A percentile compares a stretch with the other conserved stretches of the same genome.
Conservation (phyloP, 1,140 invertebrate genomes). For the Conopomorpha cramerella region DNA sequence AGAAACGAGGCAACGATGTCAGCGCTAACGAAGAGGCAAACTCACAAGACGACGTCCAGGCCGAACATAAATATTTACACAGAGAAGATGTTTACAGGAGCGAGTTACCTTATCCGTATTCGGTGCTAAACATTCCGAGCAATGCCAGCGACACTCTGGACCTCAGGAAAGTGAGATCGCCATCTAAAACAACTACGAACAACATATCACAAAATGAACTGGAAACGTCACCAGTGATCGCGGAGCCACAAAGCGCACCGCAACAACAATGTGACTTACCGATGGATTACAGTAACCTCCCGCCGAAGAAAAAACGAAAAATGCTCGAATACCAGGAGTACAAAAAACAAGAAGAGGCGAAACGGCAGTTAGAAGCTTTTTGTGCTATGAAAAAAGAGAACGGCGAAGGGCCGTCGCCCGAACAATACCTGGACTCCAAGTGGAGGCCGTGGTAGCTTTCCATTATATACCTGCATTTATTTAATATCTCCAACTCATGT, state of each 20-base stretch:
- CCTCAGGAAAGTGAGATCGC: slow-evolving; percentile 41
- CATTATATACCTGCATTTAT: slow-evolving; percentile 7
- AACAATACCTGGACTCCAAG: slow-evolving; percentile 30
- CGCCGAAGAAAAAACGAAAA: slow-evolving; percentile 57
- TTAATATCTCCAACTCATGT: not conserved
- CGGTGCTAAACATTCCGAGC: slow-evolving; percentile 14
- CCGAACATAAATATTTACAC: slow-evolving; percentile 24
- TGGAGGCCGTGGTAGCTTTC: slow-evolving; percentile 43
- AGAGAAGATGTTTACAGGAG: slow-evolving; percentile 32
- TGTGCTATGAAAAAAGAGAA: slow-evolving; percentile 35
- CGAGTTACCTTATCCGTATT: slow-evolving; percentile 25
- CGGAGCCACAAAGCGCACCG: slow-evolving; percentile 23
- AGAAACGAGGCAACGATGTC: slow-evolving; percentile 45
- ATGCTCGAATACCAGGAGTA: slow-evolving; percentile 54
- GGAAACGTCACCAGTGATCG: slow-evolving; percentile 2
- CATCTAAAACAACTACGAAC: slow-evolving; percentile 15
- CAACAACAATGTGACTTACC: slow-evolving; percentile 49
- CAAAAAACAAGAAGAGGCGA: slow-evolving; percentile 51
- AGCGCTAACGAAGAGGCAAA: slow-evolving; percentile 15
- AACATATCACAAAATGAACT: slow-evolving; percentile 14
- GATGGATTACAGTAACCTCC: slow-evolving; percentile 54
- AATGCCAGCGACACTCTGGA: slow-evolving; percentile 38
- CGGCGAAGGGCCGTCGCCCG: slow-evolving; percentile 19
- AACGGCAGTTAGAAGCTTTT: slow-evolving; percentile 39
- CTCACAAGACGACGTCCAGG: slow-evolving; percentile 8